Evolutionary conservation across 2,888 invertebrate genomes (phyloP), one percentile per base, ranked within the genome.

Genomic region (Drosophila birchii): DNA sequence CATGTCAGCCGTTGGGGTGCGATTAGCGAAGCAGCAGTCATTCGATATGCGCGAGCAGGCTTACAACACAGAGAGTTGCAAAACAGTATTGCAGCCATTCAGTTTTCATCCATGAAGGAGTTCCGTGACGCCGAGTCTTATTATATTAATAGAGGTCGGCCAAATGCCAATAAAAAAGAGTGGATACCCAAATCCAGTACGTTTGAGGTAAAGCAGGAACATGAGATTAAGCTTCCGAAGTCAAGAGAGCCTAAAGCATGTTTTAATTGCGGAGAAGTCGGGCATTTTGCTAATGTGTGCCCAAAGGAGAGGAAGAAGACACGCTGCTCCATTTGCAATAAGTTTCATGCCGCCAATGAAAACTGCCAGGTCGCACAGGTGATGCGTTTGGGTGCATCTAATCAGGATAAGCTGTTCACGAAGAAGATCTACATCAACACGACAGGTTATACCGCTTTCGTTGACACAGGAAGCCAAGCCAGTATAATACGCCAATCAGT

Each of bases 1-100:
- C 16, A 66, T 58, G 45, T 58, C 58, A 6, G 51, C 53, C 1
- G 38, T 59, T 7, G 53, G 53, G 1, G 32, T 11, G n/a, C n/a
- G n/a, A n/a, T n/a, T n/a, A n/a, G 43, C 20, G 20, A 49, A 11
- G 23, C 49, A 49, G 32, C 29, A n/a, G 32, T 47, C 3, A 47
- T 47, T 2, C 14, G 29, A 29, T n/a, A 47, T 16, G 45, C 4
- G 6, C n/a, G 34, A 34, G 29, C 29, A 32, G 29, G 55, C 8
- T n/a, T 43, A 20, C 41, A 55, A n/a, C 55, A 43, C 16, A 29
- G 29, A 20, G 41, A 55, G n/a, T 18, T 41, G 18, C 55, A 55
- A 32, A 55, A 41, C 14, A 32, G 43, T 32, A 32, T 43, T 56
- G 32, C 34, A 14, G 51, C 51, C n/a, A 53, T 53, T 36, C 20